Conservation (phyloP, 2,113 vertebrate genomes). For the Chrysemys picta region DNA sequence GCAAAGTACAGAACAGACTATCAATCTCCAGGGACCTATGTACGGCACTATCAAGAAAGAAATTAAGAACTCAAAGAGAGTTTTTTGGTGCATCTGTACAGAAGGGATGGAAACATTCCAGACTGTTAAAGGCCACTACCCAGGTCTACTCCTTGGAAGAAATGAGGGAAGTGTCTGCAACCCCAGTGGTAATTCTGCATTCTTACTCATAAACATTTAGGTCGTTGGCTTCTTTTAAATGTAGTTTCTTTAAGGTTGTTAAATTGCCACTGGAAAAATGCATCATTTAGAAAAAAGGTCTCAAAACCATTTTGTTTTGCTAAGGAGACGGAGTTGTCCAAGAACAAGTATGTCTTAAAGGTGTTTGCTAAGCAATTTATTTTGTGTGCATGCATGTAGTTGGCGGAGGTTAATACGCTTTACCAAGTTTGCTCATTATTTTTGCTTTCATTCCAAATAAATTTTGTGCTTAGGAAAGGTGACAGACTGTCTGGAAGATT, state of each 20-base stretch:
- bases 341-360: not conserved
- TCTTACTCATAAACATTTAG: conserved; percentile 23
- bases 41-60: not conserved
- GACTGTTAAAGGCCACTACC: conserved; percentile 12
- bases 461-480: not conserved
- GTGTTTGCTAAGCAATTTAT: not conserved
- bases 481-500: not conserved
- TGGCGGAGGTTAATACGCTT: not conserved
- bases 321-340: not conserved
- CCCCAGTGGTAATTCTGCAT: rapidly evolving
- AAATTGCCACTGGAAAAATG: not conserved
- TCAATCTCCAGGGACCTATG: not conserved
- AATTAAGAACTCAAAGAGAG: not conserved
- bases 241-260: not conserved
- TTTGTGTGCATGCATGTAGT: not conserved
- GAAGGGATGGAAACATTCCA: not conserved
- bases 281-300: not conserved
- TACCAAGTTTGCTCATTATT: not conserved
- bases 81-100: not conserved
- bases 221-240: conserved; percentile 18
- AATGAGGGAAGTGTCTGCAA: not conserved
- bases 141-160: not conserved
- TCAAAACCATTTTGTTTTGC: not conserved
- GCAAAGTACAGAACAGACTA: not conserved
- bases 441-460: not conserved